Evolutionary conservation across 2,113 vertebrate species (phyloP).

Genomic region (Serinus canaria): DNA sequence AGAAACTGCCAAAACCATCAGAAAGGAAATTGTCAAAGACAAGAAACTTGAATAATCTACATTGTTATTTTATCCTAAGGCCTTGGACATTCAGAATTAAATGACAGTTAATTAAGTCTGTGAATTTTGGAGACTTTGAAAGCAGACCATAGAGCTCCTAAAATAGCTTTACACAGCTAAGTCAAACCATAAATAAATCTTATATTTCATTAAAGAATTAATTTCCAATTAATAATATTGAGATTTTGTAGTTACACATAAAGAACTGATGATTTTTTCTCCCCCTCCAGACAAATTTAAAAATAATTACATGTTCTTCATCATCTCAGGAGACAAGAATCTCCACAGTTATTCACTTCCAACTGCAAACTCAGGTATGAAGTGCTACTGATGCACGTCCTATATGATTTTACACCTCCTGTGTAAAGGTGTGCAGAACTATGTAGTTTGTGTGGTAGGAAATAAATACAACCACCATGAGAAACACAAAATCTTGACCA

Average conservation of each 20-base stretch:
- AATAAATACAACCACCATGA: background rate
- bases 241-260: background rate
- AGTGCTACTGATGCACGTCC: background rate
- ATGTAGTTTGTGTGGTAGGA: background rate
- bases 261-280: background rate
- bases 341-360: background rate
- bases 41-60: background rate
- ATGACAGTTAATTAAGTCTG: background rate
- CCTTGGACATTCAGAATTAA: background rate
- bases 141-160: background rate
- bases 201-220: background rate
- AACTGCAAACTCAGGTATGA: background rate
- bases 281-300: background rate
- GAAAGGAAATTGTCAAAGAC: background rate
- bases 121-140: background rate
- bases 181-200: background rate
- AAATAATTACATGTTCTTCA: background rate
- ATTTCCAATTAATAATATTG: background rate
- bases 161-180: background rate
- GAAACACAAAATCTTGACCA: background rate
- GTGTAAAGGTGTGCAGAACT: background rate
- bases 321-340: background rate
- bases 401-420: rapidly evolving
- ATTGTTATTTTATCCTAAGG: background rate
- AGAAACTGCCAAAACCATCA: background rate